These are phyloP conservation scores for Geophilus truncorum DNA, from an alignment of 2,888 invertebrate genomes.

Conservation along the genomic window DNA sequence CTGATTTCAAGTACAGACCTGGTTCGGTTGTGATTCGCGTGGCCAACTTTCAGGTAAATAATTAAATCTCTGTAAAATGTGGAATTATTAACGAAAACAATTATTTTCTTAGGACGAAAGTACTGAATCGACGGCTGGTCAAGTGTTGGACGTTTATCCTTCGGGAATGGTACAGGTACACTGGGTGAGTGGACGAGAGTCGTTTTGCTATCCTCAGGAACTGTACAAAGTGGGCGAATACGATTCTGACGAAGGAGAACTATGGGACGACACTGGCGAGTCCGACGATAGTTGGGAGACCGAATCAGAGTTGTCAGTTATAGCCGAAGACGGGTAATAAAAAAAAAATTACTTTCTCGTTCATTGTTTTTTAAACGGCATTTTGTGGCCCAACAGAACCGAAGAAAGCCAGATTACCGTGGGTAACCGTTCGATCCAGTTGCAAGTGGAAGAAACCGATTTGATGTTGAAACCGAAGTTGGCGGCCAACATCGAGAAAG, in stretches of 20 bases:
- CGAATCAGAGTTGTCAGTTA: slow-evolving; percentile 58
- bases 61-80: too few species aligned
- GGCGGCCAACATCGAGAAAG: slow-evolving; percentile 70
- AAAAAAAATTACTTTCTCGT: not conserved
- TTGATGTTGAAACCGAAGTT: slow-evolving; percentile 54
- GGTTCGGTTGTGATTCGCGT: slow-evolving; percentile 84
- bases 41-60: slow-evolving; percentile 62
- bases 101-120: slow-evolving; percentile 56
- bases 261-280: slow-evolving; percentile 65
- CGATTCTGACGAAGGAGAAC: slow-evolving; percentile 69
- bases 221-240: slow-evolving; percentile 72
- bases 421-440: not conserved
- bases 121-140: slow-evolving; percentile 72
- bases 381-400: too few species aligned
- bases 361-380: too few species aligned
- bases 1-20: slow-evolving; percentile 87
- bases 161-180: slow-evolving; percentile 76
- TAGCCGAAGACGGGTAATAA: slow-evolving; percentile 50
- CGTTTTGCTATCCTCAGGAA: slow-evolving; percentile 90
- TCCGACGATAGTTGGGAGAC: slow-evolving; percentile 69
- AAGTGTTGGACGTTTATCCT: slow-evolving; percentile 81
- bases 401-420: not conserved
- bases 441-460: slow-evolving; percentile 40
- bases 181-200: slow-evolving; percentile 82
- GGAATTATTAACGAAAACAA: not conserved